These are phyloP conservation scores for Nineta flava DNA, from an alignment of 2,888 invertebrate species.

Conservation along the genomic window DNA sequence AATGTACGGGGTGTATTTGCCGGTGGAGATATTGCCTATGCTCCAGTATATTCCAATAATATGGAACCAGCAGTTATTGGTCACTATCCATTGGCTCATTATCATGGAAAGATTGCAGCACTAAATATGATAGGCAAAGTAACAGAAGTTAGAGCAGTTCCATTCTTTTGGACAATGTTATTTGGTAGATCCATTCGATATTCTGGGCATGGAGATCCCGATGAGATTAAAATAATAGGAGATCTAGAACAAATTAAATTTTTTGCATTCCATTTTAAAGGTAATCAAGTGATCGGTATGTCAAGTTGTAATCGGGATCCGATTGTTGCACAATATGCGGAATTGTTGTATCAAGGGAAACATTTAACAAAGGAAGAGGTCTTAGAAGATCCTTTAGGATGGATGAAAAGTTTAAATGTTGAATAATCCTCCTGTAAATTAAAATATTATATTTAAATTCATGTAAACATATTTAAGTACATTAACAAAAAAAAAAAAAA, in stretches of 20 bases:
- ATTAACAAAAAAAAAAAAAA: no score
- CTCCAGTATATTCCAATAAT: slow-evolving; percentile 52
- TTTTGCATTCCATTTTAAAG: slow-evolving; percentile 59
- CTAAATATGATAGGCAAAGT: slow-evolving; percentile 65
- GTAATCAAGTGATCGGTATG: slow-evolving; percentile 58
- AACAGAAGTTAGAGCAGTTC: slow-evolving; percentile 51
- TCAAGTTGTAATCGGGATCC: slow-evolving; percentile 76
- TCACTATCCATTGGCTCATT: slow-evolving; percentile 82
- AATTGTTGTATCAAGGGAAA: slow-evolving; percentile 49
- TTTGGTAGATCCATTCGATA: slow-evolving; percentile 76
- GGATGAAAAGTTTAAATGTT: slow-evolving; percentile 23
- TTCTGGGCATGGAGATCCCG: slow-evolving; percentile 62
- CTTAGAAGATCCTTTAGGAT: slow-evolving; percentile 43
- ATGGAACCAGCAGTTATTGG: slow-evolving; percentile 57
- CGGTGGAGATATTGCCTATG: slow-evolving; percentile 84
- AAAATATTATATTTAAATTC: no score
- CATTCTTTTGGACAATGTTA: slow-evolving; percentile 86
- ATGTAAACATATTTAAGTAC: no score
- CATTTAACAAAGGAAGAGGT: slow-evolving; percentile 46
- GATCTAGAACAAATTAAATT: slow-evolving; percentile 60
- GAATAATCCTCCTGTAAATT: no score
- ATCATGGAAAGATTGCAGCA: slow-evolving; percentile 80
- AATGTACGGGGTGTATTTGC: slow-evolving; percentile 66
- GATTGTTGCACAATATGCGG: slow-evolving; percentile 76
- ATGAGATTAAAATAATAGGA: slow-evolving; percentile 61